phyloP scores from a whole-genome alignment of 2,113 vertebrate genomes.

The Microcebus ravelobensis region DNA sequence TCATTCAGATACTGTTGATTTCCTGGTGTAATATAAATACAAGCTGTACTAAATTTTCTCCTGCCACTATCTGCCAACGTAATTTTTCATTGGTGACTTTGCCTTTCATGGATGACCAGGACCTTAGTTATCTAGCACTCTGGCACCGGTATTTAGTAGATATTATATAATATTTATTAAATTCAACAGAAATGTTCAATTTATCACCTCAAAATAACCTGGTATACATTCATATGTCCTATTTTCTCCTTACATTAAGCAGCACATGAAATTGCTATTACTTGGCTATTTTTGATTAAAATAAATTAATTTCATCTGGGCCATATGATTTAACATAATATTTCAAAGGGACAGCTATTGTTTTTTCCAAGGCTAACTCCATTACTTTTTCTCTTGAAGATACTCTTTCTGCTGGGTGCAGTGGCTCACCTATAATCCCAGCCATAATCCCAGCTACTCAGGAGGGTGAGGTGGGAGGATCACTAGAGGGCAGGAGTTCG shows the following conservation, averaged over 20 bases:
- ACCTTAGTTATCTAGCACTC: neutral
- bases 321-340: neutral
- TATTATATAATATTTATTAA: neutral
- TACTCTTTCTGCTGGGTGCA: neutral
- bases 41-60: neutral
- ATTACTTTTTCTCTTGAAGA: slow-evolving; percentile 33
- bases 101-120: neutral
- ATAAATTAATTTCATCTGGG: neutral
- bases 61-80: neutral
- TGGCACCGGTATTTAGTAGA: neutral
- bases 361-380: neutral
- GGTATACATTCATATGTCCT: neutral
- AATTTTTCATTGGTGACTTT: neutral
- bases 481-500: too few relatives aligned
- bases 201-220: neutral
- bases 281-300: neutral
- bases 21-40: neutral
- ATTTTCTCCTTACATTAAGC: neutral
- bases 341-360: slow-evolving; percentile 1
- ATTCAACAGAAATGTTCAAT: neutral
- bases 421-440: too few relatives aligned
- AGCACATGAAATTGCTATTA: neutral
- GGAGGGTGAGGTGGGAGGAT: too few relatives aligned
- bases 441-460: too few relatives aligned
- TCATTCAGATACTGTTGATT: neutral